Percentiles rank a stretch among this genome's conserved stretches.
Conservation (phyloP, 1,140 invertebrate species). For the Adoxophyes honmai region DNA sequence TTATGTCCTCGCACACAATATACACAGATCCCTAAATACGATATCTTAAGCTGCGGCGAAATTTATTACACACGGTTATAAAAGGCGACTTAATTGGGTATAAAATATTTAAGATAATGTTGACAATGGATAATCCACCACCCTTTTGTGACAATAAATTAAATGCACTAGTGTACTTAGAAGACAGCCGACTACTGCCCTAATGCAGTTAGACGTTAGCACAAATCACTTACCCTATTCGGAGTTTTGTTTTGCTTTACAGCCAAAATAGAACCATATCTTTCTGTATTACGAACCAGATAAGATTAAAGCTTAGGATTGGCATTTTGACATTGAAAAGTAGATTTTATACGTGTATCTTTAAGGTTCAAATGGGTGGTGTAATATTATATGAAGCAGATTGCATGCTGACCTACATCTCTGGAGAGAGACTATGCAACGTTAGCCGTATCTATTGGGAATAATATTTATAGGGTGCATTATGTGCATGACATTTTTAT, state of each 20-base stretch:
- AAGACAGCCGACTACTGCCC: constrained; percentile 40
- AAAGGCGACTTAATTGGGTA: constrained; percentile 53
- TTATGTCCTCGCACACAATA: constrained; percentile 20
- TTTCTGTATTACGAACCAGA: neutral
- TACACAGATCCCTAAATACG: constrained; percentile 20
- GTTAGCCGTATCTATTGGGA: constrained; percentile 62
- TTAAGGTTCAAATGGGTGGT: constrained; percentile 41
- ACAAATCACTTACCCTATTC: constrained; percentile 55
- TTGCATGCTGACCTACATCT: constrained; percentile 72
- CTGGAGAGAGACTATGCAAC: constrained; percentile 62
- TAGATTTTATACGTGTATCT: constrained; percentile 23
- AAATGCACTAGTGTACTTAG: constrained; percentile 48
- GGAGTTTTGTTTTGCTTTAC: constrained; percentile 35
- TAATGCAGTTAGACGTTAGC: constrained; percentile 45
- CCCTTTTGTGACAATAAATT: constrained; percentile 67
- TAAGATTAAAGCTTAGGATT: too few species aligned
- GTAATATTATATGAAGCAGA: constrained; percentile 34
- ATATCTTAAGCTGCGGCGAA: constrained; percentile 31
- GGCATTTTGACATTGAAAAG: constrained; percentile 20
- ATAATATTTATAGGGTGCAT: constrained; percentile 75
- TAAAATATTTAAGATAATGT: constrained; percentile 68
- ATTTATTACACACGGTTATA: constrained; percentile 49
- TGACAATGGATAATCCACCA: constrained; percentile 58
- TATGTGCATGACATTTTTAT: constrained; percentile 75
- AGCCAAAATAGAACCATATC: neutral